Evolutionary conservation across 2,797 vertebrate species (phyloP).

Genomic region (Spondyliosoma cantharus): DNA sequence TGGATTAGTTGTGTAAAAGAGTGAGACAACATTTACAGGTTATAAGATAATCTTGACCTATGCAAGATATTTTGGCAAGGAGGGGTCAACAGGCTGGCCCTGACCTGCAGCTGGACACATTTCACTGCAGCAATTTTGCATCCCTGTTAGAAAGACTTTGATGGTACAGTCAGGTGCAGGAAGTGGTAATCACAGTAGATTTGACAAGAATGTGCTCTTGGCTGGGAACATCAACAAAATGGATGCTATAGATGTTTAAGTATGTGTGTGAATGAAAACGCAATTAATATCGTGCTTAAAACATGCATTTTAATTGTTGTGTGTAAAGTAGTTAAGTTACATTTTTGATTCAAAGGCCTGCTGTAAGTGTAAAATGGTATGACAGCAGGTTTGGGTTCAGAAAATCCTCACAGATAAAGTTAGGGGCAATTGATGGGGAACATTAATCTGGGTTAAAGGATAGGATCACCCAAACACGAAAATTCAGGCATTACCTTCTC

Average conservation of each 20-base stretch:
- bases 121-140: slow-evolving; percentile 15
- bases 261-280: not conserved
- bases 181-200: slow-evolving; percentile 13
- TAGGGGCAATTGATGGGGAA: not conserved
- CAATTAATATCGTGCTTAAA: not conserved
- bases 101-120: slow-evolving; percentile 1
- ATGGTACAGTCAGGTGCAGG: slow-evolving; percentile 42
- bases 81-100: not conserved
- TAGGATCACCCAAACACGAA: too few species aligned
- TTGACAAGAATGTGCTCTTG: slow-evolving; percentile 10
- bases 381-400: not conserved
- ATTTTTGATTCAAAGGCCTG: not conserved
- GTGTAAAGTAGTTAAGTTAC: not conserved
- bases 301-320: not conserved
- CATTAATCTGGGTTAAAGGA: not conserved
- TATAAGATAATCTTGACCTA: not conserved
- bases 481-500: too few species aligned
- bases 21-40: not conserved
- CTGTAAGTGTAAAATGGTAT: not conserved
- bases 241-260: slow-evolving; percentile 27
- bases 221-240: slow-evolving; percentile 17
- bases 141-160: not conserved
- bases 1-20: not conserved
- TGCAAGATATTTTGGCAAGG: not conserved
- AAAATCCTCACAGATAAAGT: not conserved